phyloP scores from a whole-genome alignment of 2,113 vertebrate species.

The Siniperca chuatsi region DNA sequence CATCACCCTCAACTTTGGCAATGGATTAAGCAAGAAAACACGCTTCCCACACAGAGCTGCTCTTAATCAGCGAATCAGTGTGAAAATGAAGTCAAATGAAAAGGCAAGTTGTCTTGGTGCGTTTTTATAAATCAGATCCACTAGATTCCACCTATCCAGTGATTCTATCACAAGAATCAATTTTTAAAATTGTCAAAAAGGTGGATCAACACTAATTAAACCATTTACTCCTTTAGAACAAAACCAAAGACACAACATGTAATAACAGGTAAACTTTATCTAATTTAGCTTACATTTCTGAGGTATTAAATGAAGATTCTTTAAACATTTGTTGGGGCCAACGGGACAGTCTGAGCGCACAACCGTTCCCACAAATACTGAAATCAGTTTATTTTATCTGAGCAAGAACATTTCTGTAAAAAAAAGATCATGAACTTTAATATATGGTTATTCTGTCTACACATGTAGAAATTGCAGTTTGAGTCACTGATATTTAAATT shows the following conservation, averaged over 20 bases:
- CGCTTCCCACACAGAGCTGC: conserved; percentile 29
- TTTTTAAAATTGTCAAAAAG: background rate
- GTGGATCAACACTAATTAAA: background rate
- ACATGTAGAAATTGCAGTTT: background rate
- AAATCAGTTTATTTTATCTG: background rate
- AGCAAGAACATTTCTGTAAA: background rate
- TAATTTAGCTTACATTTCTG: background rate
- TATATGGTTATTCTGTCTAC: background rate
- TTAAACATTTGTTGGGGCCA: background rate
- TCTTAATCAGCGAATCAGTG: conserved; percentile 45
- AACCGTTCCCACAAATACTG: background rate
- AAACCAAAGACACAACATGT: background rate
- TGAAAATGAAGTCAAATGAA: background rate
- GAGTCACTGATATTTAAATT: background rate
- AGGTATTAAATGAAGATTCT: background rate
- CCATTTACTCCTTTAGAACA: background rate
- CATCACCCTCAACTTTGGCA: conserved; percentile 45
- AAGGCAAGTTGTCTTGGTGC: background rate
- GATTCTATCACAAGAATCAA: background rate
- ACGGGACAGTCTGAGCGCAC: background rate
- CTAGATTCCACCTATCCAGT: background rate
- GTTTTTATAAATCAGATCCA: background rate
- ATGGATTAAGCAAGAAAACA: conserved; percentile 19
- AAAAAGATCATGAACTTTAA: background rate
- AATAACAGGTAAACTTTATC: background rate